A percentile compares a stretch with the other conserved stretches of the same genome.
phyloP scores from a whole-genome alignment of 2,888 invertebrate genomes.

The Rhorus exstirpatorius region DNA sequence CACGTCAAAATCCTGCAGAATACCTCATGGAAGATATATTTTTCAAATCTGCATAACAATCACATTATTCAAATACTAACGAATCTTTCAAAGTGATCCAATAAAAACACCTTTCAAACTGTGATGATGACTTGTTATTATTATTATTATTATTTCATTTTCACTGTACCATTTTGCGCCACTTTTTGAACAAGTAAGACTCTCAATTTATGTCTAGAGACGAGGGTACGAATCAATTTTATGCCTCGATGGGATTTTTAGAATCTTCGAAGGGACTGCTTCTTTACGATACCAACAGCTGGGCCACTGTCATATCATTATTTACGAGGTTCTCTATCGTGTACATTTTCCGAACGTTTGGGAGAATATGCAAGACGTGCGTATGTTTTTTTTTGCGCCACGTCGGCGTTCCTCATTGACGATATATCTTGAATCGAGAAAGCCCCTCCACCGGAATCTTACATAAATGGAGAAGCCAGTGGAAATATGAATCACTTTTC shows the following conservation, averaged over 20 bases:
- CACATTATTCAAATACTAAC: too few relatives aligned
- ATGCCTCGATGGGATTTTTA: constrained; percentile 48
- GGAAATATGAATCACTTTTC: not conserved
- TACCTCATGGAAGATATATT: too few relatives aligned
- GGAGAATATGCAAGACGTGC: constrained; percentile 11
- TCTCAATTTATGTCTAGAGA: constrained; percentile 20
- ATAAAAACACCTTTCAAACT: too few relatives aligned
- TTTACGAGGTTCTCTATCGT: constrained; percentile 52
- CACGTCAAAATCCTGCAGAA: too few relatives aligned
- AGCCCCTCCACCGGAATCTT: not conserved
- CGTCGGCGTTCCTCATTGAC: constrained; percentile 43
- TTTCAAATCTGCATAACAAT: too few relatives aligned
- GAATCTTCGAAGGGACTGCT: constrained; percentile 30
- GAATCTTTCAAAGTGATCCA: too few relatives aligned
- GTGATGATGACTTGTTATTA: too few relatives aligned
- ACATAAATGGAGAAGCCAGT: not conserved
- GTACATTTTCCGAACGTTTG: constrained; percentile 24
- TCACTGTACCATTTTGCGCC: not conserved
- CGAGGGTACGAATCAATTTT: constrained; percentile 28
- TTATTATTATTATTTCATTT: not conserved
- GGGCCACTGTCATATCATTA: constrained; percentile 48
- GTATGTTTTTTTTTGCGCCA: constrained; percentile 17
- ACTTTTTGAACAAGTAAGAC: constrained; percentile 1
- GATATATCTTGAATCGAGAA: constrained; percentile 30
- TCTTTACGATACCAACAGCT: constrained; percentile 35